These are phyloP conservation scores for Dendrocincla fuliginosa DNA, from an alignment of 2,797 vertebrate genomes.

Conservation along the genomic window DNA sequence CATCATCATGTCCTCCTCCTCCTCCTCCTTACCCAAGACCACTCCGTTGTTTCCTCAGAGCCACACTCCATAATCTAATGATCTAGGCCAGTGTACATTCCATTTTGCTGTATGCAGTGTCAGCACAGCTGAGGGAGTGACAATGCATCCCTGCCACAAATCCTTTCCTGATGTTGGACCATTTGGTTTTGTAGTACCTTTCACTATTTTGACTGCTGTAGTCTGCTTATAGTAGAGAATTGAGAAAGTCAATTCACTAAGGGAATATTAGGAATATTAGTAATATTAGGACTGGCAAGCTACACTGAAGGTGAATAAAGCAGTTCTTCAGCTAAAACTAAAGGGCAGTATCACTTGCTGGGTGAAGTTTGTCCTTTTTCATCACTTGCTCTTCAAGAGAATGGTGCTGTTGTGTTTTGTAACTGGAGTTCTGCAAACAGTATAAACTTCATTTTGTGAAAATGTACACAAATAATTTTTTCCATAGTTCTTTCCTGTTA, in stretches of 20 bases:
- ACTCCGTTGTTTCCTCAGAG: constrained; percentile 23
- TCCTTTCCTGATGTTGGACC: not conserved
- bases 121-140: not conserved
- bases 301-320: not conserved
- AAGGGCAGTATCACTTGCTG: not conserved
- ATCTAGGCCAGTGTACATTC: not conserved
- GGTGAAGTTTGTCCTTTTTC: not conserved
- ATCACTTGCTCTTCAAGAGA: not conserved
- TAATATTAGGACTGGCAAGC: not conserved
- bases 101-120: not conserved
- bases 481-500: not conserved
- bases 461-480: not conserved
- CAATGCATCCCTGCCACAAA: not conserved
- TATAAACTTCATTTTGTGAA: not conserved
- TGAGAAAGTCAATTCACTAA: not conserved
- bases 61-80: not conserved
- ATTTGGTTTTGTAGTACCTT: not conserved
- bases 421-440: not conserved
- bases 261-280: not conserved
- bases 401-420: not conserved
- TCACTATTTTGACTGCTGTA: not conserved
- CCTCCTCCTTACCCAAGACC: not conserved
- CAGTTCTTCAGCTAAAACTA: not conserved
- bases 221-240: not conserved
- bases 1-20: not conserved